Conservation (phyloP, 2,888 invertebrate genomes). For the Acholoe squamosa region DNA sequence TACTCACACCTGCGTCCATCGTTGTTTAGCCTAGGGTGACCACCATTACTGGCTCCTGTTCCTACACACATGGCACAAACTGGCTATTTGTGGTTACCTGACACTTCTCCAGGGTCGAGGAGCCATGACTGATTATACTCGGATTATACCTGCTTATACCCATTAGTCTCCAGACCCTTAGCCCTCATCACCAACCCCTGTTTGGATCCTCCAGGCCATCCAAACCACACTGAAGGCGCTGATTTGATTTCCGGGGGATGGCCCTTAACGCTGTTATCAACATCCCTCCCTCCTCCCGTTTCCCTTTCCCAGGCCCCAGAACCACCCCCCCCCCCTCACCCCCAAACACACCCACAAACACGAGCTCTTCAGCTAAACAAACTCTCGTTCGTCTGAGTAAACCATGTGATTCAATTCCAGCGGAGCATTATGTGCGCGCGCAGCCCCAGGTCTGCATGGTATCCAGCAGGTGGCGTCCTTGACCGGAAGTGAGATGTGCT, state of each 20-base stretch:
- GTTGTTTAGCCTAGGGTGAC: neutral
- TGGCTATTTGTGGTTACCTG: neutral
- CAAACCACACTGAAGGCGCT: neutral
- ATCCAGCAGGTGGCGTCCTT: neutral
- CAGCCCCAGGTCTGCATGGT: neutral
- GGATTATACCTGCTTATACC: neutral
- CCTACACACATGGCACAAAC: neutral
- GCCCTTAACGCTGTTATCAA: too few species aligned
- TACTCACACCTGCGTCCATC: neutral
- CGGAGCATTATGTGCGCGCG: neutral
- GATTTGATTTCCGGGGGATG: conserved; percentile 4
- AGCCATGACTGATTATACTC: neutral
- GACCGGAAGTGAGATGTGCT: too few species aligned
- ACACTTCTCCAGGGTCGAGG: neutral
- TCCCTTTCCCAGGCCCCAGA: neutral
- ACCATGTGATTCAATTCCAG: neutral
- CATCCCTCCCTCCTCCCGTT: neutral
- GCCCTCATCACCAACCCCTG: neutral
- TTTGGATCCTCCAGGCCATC: neutral
- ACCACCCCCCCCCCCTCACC: neutral
- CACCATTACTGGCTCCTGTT: neutral
- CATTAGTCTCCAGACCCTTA: neutral
- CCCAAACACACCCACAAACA: neutral
- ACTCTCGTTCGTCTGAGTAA: conserved; percentile 15
- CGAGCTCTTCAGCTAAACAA: neutral